These are phyloP conservation scores for Erebia aethiops DNA, from an alignment of 2,888 invertebrate species.

Conservation along the genomic window DNA sequence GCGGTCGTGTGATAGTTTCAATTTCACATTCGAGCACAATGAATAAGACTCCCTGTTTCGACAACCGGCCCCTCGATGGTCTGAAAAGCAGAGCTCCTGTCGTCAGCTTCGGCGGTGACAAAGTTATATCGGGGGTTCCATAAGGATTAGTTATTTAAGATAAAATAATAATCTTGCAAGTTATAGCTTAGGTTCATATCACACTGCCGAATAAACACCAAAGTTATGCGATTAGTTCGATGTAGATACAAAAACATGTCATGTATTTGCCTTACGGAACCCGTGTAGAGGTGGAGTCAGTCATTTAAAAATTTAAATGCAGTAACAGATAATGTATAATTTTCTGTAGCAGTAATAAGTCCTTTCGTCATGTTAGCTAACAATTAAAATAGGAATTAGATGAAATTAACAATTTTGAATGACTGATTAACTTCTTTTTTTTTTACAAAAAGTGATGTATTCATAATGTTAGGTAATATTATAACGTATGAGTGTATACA, in stretches of 20 bases:
- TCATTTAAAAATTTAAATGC: slow-evolving; percentile 14
- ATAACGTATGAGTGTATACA: not conserved
- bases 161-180: not conserved
- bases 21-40: slow-evolving; percentile 31
- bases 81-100: slow-evolving; percentile 78
- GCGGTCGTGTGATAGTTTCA: slow-evolving; percentile 29
- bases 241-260: not conserved
- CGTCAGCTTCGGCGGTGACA: slow-evolving; percentile 70
- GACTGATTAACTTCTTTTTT: not conserved
- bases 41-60: slow-evolving; percentile 51
- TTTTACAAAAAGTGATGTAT: not conserved
- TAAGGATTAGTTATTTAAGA: slow-evolving; percentile 26
- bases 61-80: slow-evolving; percentile 72
- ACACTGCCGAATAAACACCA: slow-evolving; percentile 37
- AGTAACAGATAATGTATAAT: not conserved
- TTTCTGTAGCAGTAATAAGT: not conserved
- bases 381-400: not conserved
- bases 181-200: slow-evolving; percentile 18
- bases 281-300: slow-evolving; percentile 8
- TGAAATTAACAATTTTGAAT: not conserved
- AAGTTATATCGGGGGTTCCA: slow-evolving; percentile 38
- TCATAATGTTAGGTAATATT: not conserved
- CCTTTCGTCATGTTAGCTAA: not conserved
- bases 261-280: slow-evolving; percentile 16
- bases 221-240: not conserved